phyloP scores from a whole-genome alignment of 1,140 invertebrate genomes.

The Brachionus asplanchnoidis region DNA sequence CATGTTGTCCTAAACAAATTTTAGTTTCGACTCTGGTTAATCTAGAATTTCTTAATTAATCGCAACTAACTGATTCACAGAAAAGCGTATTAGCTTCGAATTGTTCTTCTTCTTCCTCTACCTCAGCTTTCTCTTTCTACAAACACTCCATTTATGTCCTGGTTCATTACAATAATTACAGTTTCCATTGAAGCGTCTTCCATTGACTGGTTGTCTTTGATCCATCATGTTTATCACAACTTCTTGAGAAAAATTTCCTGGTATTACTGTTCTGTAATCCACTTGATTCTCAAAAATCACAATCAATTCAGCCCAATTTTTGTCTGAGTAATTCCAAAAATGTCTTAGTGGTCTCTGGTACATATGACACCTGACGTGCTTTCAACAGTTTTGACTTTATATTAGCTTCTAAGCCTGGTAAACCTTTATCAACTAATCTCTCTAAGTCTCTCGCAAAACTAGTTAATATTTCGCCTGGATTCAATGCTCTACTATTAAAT shows the following conservation, averaged over 20 bases:
- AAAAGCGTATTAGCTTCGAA: not conserved
- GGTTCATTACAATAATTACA: too few species aligned
- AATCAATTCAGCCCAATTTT: not conserved
- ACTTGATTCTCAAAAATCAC: not conserved
- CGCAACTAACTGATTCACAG: not conserved
- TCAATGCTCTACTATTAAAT: too few species aligned
- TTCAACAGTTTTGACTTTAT: not conserved
- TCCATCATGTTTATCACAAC: not conserved
- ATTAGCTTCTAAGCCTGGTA: not conserved
- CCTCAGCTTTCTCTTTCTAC: too few species aligned
- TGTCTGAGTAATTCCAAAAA: not conserved
- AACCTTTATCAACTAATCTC: too few species aligned
- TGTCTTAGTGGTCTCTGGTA: not conserved
- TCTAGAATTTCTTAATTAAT: not conserved
- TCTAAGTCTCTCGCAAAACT: too few species aligned
- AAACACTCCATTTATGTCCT: too few species aligned
- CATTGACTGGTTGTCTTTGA: not conserved
- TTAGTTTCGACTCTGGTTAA: not conserved
- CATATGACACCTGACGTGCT: not conserved
- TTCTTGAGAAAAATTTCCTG: not conserved
- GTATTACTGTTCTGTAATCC: not conserved
- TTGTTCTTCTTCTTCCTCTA: not conserved
- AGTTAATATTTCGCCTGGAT: too few species aligned
- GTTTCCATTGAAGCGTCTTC: not conserved
- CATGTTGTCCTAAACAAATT: not conserved